Evolutionary conservation across 2,113 vertebrate genomes (phyloP).

Genomic region (Acrocephalus kingi): DNA sequence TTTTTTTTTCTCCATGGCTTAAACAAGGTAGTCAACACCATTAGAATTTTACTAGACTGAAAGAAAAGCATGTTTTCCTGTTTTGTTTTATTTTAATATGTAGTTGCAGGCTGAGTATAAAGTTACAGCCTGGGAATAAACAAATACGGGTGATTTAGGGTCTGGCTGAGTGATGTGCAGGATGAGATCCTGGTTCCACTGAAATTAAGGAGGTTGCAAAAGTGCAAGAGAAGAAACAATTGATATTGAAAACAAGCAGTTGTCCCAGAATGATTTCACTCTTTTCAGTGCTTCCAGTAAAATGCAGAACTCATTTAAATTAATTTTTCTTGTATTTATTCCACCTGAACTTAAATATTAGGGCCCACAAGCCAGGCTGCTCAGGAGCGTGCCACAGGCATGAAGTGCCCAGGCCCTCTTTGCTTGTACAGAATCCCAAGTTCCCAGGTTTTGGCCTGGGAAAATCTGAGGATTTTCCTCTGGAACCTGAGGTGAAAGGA

Average conservation of each 20-base stretch:
- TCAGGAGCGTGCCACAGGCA: slow-evolving; percentile 43
- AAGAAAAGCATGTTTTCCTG: background rate
- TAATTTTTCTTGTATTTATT: background rate
- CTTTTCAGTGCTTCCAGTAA: background rate
- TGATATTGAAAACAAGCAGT: background rate
- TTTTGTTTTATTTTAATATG: background rate
- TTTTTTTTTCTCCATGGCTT: slow-evolving; percentile 8
- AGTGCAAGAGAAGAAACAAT: background rate
- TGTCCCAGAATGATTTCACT: background rate
- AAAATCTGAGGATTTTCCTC: background rate
- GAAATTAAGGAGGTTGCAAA: background rate
- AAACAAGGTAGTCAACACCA: slow-evolving; percentile 44
- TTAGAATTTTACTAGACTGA: background rate
- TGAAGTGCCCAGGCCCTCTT: background rate
- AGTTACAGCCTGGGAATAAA: slow-evolving; percentile 40
- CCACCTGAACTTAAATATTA: background rate
- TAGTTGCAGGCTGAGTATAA: slow-evolving; percentile 17
- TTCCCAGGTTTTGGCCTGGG: background rate
- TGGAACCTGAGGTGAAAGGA: background rate
- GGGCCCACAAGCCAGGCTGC: slow-evolving; percentile 41
- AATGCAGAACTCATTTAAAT: background rate
- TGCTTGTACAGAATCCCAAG: background rate
- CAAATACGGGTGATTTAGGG: background rate
- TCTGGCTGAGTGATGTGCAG: slow-evolving; percentile 25
- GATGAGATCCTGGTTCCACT: background rate